Percentiles rank a stretch among this genome's conserved stretches.
Evolutionary conservation across 2,797 vertebrate genomes (phyloP).

Genomic region (Coilia nasus): DNA sequence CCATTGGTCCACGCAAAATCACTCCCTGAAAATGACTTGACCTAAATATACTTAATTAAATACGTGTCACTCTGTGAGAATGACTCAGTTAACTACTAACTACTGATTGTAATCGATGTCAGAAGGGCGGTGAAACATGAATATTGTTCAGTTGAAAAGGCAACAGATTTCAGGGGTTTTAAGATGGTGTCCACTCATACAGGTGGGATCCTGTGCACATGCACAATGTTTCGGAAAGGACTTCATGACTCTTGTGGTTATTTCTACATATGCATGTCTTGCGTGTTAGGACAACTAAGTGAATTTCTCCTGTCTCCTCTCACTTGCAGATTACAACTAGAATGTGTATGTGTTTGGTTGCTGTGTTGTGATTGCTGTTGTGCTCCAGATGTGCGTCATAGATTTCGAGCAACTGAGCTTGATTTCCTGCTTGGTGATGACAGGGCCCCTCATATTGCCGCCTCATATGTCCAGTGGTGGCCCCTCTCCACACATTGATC

Average conservation of each 20-base stretch:
- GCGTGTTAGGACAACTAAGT: not conserved
- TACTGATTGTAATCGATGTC: not conserved
- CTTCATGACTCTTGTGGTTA: not conserved
- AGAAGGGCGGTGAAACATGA: constrained; percentile 8
- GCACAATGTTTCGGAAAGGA: not conserved
- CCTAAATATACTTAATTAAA: not conserved
- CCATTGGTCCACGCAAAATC: not conserved
- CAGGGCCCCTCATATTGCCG: not conserved
- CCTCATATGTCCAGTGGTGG: not conserved
- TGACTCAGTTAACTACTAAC: not conserved
- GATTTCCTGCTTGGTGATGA: not conserved
- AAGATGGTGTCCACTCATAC: not conserved
- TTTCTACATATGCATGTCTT: too few relatives aligned
- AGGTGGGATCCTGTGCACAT: not conserved
- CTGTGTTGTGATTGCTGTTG: not conserved
- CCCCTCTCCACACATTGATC: constrained; percentile 32
- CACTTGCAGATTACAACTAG: not conserved
- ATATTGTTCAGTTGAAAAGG: constrained; percentile 38
- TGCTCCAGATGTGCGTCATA: constrained; percentile 24
- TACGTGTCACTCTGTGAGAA: not conserved
- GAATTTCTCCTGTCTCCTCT: not conserved
- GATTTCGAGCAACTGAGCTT: not conserved
- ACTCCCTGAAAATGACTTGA: not conserved
- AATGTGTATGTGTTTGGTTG: not conserved
- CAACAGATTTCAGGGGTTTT: constrained; percentile 32